phyloP scores from a whole-genome alignment of 2,113 vertebrate genomes.

The Myodes glareolus region DNA sequence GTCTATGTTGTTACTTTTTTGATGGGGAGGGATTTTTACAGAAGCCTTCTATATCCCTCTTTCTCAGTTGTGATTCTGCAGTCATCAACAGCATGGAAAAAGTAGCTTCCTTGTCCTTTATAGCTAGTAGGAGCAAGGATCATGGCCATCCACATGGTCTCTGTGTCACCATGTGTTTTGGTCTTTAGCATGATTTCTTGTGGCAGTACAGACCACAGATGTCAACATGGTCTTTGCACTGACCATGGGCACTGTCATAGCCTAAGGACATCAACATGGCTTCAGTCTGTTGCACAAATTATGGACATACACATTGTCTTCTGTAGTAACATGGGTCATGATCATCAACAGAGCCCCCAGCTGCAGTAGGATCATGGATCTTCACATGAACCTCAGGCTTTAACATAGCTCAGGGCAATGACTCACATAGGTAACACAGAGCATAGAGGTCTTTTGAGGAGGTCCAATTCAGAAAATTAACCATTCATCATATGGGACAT shows the following conservation, averaged over 20 bases:
- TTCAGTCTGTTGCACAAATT: neutral
- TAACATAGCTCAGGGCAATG: neutral
- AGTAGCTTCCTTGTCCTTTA: neutral
- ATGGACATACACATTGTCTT: neutral
- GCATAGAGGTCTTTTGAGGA: neutral
- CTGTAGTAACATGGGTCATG: neutral
- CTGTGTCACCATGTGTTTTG: neutral
- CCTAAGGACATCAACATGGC: neutral
- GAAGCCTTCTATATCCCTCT: neutral
- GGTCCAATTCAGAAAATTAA: neutral
- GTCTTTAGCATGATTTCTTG: neutral
- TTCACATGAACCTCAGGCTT: neutral
- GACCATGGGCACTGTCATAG: neutral
- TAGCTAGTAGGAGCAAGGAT: neutral
- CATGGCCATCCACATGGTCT: neutral
- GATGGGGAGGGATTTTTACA: neutral
- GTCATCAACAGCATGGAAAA: neutral
- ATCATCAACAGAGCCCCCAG: neutral
- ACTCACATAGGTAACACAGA: neutral
- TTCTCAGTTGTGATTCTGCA: neutral
- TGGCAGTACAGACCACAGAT: neutral
- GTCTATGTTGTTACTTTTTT: neutral
- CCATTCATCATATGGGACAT: neutral
- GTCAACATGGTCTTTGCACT: neutral
- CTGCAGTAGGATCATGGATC: neutral